Evolutionary conservation across 2,888 invertebrate genomes (phyloP), one percentile per base, ranked within the genome.

Genomic region (Limnephilus marmoratus): DNA sequence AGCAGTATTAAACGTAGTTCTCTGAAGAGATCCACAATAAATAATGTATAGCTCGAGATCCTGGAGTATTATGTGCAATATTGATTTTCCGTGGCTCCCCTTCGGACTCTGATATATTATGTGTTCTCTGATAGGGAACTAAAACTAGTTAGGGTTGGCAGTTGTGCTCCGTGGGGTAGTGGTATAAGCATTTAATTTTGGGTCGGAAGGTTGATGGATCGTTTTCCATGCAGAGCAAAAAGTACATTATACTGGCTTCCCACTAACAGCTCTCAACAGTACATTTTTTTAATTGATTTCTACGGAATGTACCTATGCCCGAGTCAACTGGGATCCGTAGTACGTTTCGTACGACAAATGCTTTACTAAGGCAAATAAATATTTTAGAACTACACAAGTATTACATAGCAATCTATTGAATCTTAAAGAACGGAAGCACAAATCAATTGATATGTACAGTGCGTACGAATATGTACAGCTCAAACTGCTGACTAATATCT

Each of bases 1-100:
- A n/a, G 68, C 24, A 68, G 24, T 68, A 68, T 68, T 68, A 68
- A 68, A 68, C 24, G n/a, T 24, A 24, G 24, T 68, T 68, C 68
- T 68, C 24, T 68, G 68, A 18, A 68, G 68, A 68, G 68, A 68
- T 68, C 68, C 24, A 68, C 68, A 68, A n/a, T 83, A 86, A 49
- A 29, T 45, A 86, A 86, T 41, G 45, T 29, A 49, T 86, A 45
- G 29, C 41, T 86, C n/a, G 18, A 49, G 49, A 49, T 68, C 37
- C 41, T 86, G 29, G 12, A 83, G 34, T 45, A 86, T 86, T 86
- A 86, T 45, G 49, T 86, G 86, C 86, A 86, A 86, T 86, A 86
- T 86, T 86, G 86, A 86, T 86, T 86, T 86, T 49, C 45, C 15
- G 45, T 13, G 13, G 86, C 86, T 86, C 86, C 45, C 45, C 45